These are phyloP conservation scores for Augochlorella aurata DNA, from an alignment of 2,888 invertebrate genomes.

Conservation along the genomic window DNA sequence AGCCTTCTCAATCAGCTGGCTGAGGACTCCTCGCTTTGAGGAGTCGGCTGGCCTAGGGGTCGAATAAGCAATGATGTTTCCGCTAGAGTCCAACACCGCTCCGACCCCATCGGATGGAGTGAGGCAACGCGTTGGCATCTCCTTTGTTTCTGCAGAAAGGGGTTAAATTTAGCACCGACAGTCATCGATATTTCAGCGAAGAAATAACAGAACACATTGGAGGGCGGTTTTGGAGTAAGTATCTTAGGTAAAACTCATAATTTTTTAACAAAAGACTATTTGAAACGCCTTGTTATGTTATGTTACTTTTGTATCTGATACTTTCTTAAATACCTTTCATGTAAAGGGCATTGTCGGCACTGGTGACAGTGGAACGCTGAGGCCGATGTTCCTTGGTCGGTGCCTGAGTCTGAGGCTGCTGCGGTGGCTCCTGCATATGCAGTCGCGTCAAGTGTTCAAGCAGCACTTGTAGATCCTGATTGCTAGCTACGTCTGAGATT, in stretches of 20 bases:
- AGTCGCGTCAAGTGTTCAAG: constrained; percentile 83
- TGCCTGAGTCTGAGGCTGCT: constrained; percentile 65
- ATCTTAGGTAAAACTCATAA: no score
- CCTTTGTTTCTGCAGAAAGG: constrained; percentile 73
- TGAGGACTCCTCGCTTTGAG: constrained; percentile 81
- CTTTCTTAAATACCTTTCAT: constrained; percentile 75
- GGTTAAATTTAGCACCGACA: neutral
- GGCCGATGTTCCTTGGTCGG: constrained; percentile 78
- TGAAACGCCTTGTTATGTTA: no score
- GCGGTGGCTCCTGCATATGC: constrained; percentile 78
- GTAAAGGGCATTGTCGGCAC: constrained; percentile 79
- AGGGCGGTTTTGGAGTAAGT: neutral
- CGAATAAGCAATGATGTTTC: constrained; percentile 79
- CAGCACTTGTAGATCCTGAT: constrained; percentile 83
- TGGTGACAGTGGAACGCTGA: constrained; percentile 66
- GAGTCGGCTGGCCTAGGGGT: constrained; percentile 74
- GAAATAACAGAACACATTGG: neutral
- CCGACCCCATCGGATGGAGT: constrained; percentile 77
- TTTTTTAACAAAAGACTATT: neutral
- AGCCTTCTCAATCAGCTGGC: constrained; percentile 84
- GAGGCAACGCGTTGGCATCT: constrained; percentile 77
- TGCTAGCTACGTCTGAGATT: constrained; percentile 81
- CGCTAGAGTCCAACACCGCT: constrained; percentile 78
- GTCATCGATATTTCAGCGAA: neutral
- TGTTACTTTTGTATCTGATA: neutral